Percentiles rank a stretch among this genome's conserved stretches.
phyloP scores from a whole-genome alignment of 1,140 invertebrate genomes.

The Drosophila watanabei region DNA sequence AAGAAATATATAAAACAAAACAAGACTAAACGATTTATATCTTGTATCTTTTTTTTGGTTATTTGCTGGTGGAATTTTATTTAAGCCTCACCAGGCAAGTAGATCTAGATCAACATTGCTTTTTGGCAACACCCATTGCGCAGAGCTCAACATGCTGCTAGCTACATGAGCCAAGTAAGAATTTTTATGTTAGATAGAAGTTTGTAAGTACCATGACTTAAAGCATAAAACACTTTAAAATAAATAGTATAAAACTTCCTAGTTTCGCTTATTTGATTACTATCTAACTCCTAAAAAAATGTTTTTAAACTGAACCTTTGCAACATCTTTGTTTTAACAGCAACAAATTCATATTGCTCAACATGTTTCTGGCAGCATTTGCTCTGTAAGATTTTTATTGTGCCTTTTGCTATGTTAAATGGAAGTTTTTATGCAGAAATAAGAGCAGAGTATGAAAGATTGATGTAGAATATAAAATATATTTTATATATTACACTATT shows the following conservation, averaged over 20 bases:
- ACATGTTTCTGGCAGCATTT: not conserved
- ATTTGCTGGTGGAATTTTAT: not conserved
- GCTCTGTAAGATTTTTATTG: not conserved
- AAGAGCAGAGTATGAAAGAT: not conserved
- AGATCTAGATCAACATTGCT: not conserved
- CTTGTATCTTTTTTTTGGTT: not conserved
- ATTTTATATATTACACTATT: not conserved
- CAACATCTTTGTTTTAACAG: not conserved
- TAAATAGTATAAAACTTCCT: too few relatives aligned
- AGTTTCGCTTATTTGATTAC: too few relatives aligned
- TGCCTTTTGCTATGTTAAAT: not conserved
- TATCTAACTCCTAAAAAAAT: too few relatives aligned
- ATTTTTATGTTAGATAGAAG: too few relatives aligned
- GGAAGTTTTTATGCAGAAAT: not conserved
- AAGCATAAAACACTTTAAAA: too few relatives aligned
- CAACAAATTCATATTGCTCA: not conserved
- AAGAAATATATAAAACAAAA: conserved; percentile 18
- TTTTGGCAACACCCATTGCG: too few relatives aligned
- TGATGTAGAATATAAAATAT: not conserved
- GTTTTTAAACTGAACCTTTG: too few relatives aligned
- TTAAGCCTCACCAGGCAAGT: not conserved
- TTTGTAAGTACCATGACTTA: too few relatives aligned
- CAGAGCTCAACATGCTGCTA: too few relatives aligned
- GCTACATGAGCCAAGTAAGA: too few relatives aligned
- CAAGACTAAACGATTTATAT: not conserved